phyloP scores from a whole-genome alignment of 2,797 vertebrate genomes.

The Neosilurus hyrtlii region DNA sequence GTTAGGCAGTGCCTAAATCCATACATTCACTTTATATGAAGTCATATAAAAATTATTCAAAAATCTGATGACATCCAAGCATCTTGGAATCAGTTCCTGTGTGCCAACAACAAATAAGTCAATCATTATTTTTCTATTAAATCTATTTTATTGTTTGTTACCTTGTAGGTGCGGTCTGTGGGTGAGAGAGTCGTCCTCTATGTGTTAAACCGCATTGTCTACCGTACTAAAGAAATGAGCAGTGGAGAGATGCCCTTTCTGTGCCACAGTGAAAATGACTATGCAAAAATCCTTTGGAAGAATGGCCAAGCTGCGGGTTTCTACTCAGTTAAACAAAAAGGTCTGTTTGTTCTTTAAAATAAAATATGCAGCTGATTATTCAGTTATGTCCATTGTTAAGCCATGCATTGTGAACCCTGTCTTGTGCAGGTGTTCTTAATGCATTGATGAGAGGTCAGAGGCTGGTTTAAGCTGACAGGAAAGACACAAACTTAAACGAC shows the following conservation, averaged over 20 bases:
- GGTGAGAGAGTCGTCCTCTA: conserved; percentile 88
- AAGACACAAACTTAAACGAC: not conserved
- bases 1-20: too few species aligned
- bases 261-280: conserved; percentile 79
- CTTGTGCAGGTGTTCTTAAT: not conserved
- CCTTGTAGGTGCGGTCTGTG: conserved; percentile 76
- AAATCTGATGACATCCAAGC: not conserved
- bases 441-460: not conserved
- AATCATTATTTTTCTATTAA: too few species aligned
- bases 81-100: not conserved
- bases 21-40: not conserved
- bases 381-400: not conserved
- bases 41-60: not conserved
- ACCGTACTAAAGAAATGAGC: conserved; percentile 83
- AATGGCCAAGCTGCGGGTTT: conserved; percentile 88
- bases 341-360: conserved; percentile 59
- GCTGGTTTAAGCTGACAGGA: not conserved
- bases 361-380: not conserved
- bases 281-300: conserved; percentile 86
- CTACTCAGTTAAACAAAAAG: conserved; percentile 87
- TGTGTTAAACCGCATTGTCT: conserved; percentile 86
- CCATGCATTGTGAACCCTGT: not conserved
- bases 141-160: not conserved
- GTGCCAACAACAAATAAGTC: not conserved
- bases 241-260: conserved; percentile 81